A percentile compares a stretch with the other conserved stretches of the same genome.
Evolutionary conservation across 2,888 invertebrate genomes (phyloP).

Genomic region (Prenolepis imparis): DNA sequence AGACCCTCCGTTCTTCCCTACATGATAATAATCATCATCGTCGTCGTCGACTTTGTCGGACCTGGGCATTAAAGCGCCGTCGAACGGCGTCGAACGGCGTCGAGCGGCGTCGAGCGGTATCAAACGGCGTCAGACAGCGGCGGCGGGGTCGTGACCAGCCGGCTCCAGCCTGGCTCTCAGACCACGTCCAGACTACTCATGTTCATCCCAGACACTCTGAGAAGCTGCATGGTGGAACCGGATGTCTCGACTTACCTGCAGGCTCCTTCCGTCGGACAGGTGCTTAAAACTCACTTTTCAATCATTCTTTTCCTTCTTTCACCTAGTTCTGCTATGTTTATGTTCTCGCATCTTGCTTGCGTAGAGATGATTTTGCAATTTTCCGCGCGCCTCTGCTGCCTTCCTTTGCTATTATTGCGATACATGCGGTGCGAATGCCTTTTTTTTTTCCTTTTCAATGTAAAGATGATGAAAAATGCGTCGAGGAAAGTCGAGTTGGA

Average conservation of each 20-base stretch:
- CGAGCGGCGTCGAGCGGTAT: conserved; percentile 57
- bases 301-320: background rate
- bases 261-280: conserved; percentile 98
- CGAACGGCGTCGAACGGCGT: conserved; percentile 25
- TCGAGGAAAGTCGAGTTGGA: background rate
- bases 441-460: background rate
- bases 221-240: conserved; percentile 98
- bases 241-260: conserved; percentile 97
- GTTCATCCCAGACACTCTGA: conserved; percentile 97
- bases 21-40: background rate
- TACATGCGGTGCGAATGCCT: background rate
- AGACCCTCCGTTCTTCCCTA: background rate
- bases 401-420: background rate
- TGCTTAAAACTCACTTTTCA: conserved; percentile 85
- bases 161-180: conserved; percentile 78
- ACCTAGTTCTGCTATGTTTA: background rate
- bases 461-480: background rate
- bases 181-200: conserved; percentile 88
- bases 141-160: conserved; percentile 68
- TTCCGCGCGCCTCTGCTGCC: background rate
- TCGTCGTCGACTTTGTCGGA: too few species aligned
- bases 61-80: too few species aligned
- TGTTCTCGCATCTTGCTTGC: background rate
- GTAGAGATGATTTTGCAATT: background rate
- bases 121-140: conserved; percentile 65